These are phyloP conservation scores for Arbacia lixula DNA, from an alignment of 53 echinoderm and acorn worm species.

Conservation along the genomic window DNA sequence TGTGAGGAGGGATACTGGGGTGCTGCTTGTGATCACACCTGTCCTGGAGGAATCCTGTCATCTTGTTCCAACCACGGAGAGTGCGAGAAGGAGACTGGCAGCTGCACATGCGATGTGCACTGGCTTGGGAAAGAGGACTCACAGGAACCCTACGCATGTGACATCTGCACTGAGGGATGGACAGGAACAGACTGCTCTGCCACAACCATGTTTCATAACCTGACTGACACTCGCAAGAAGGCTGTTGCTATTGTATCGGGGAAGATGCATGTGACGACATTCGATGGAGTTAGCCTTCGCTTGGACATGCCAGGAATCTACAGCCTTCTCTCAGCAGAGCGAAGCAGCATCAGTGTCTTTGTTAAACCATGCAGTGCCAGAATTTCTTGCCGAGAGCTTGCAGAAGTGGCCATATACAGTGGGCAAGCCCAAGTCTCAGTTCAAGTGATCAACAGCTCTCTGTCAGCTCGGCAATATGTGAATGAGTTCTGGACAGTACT, in stretches of 20 bases:
- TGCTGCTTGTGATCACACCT: constrained; percentile 54
- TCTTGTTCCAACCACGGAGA: constrained; percentile 74
- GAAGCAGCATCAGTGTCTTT: constrained; percentile 55
- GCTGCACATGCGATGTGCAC: constrained; percentile 67
- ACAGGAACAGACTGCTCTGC: constrained; percentile 71
- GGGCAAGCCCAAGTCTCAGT: constrained; percentile 61
- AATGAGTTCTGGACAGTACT: constrained; percentile 47
- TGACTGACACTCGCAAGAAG: constrained; percentile 14
- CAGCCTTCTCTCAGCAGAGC: constrained; percentile 56
- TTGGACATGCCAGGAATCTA: constrained; percentile 78
- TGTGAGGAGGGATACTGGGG: constrained; percentile 83
- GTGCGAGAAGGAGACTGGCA: constrained; percentile 65
- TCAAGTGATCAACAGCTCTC: not conserved
- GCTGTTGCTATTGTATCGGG: constrained; percentile 71
- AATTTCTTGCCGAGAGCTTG: constrained; percentile 68
- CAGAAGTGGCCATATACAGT: constrained; percentile 62
- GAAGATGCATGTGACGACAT: constrained; percentile 70
- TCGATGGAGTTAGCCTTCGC: constrained; percentile 73
- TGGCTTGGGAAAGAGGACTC: constrained; percentile 58
- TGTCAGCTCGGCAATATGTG: constrained; percentile 5
- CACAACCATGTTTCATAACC: constrained; percentile 61
- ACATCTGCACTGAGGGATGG: constrained; percentile 75
- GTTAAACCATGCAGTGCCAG: constrained; percentile 71
- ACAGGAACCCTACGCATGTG: constrained; percentile 56
- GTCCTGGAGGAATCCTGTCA: constrained; percentile 65